These are phyloP conservation scores for Podarcis lilfordi DNA, from an alignment of 2,797 vertebrate species.

Conservation along the genomic window DNA sequence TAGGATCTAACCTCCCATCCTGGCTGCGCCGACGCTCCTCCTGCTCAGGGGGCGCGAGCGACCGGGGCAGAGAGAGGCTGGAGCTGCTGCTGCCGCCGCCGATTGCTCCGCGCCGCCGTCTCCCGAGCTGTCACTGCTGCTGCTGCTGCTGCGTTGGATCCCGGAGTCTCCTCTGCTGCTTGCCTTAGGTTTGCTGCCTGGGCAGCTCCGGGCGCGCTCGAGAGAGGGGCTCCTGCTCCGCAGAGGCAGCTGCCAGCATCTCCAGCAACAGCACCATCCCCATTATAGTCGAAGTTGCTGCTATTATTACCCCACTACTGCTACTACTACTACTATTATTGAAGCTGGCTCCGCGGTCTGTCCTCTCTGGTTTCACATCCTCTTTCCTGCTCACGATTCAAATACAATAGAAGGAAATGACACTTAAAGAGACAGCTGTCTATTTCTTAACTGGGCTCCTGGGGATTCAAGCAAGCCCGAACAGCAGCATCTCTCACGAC, in stretches of 20 bases:
- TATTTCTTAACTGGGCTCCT: slow-evolving; percentile 72
- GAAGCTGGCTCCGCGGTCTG: slow-evolving; percentile 42
- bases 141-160: background rate
- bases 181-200: slow-evolving; percentile 29
- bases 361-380: slow-evolving; percentile 91
- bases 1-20: slow-evolving; percentile 73
- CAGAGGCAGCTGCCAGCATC: background rate
- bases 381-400: slow-evolving; percentile 98
- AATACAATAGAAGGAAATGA: slow-evolving; percentile 97
- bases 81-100: slow-evolving; percentile 28
- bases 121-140: slow-evolving; percentile 28
- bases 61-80: slow-evolving; percentile 16
- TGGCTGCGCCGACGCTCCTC: slow-evolving; percentile 47
- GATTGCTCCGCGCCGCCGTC: background rate
- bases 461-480: slow-evolving; percentile 69
- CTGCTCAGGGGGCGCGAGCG: background rate
- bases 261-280: background rate
- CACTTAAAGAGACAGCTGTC: slow-evolving; percentile 92
- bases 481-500: slow-evolving; percentile 62
- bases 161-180: background rate
- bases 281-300: background rate
- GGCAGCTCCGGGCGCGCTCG: slow-evolving; percentile 34
- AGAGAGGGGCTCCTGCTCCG: background rate
- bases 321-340: background rate
- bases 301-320: background rate